Conservation (phyloP, 2,797 vertebrate genomes). For the Salarias fasciatus region DNA sequence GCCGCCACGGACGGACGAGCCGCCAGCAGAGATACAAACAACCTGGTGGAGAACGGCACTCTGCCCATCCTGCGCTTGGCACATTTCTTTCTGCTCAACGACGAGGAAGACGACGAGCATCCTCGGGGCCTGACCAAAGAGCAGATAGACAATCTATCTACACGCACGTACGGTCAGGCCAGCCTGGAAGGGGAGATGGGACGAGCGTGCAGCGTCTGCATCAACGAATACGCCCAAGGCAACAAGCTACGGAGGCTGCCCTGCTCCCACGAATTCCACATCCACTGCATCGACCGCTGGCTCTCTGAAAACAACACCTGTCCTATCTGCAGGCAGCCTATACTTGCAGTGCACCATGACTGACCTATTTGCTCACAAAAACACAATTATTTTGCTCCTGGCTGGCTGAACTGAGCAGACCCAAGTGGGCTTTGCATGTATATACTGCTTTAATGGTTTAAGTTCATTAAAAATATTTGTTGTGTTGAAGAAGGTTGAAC, state of each 20-base stretch:
- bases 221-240: conserved; percentile 94
- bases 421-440: conserved; percentile 79
- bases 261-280: conserved; percentile 94
- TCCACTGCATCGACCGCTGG: conserved; percentile 98
- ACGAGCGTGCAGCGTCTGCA: conserved; percentile 93
- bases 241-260: conserved; percentile 95
- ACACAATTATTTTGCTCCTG: conserved; percentile 50
- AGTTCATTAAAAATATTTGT: conserved; percentile 72
- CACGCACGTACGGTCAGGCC: conserved; percentile 90
- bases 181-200: conserved; percentile 87
- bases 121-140: conserved; percentile 95
- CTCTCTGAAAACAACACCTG: conserved; percentile 97
- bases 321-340: conserved; percentile 94
- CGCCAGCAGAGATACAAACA: conserved; percentile 85
- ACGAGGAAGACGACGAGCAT: conserved; percentile 89
- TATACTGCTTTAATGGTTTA: conserved; percentile 81
- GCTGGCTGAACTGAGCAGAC: conserved; percentile 69
- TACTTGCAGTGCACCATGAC: conserved; percentile 85
- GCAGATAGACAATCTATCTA: conserved; percentile 97
- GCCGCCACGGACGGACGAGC: conserved; percentile 73
- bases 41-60: conserved; percentile 90
- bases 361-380: conserved; percentile 68
- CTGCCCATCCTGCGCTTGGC: conserved; percentile 92
- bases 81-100: conserved; percentile 93
- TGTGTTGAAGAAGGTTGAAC: conserved; percentile 79